Percentiles rank a stretch among this genome's conserved stretches.
phyloP scores from a whole-genome alignment of 2,888 invertebrate species.

The Drosophila falleni region DNA sequence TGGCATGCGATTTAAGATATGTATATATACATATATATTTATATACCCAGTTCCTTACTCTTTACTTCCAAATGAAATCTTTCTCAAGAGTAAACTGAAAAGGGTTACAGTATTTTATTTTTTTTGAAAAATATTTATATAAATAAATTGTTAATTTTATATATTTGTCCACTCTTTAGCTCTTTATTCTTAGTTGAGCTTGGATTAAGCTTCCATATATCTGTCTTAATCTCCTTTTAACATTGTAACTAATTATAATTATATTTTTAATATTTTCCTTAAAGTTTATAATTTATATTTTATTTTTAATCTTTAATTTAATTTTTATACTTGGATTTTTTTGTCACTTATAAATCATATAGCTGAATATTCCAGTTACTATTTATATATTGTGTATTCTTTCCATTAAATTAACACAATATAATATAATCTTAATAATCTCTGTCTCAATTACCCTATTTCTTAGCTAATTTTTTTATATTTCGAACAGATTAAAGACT shows the following conservation, averaged over 20 bases:
- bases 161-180: no score
- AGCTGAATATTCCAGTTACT: no score
- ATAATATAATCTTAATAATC: neutral
- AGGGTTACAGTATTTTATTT: neutral
- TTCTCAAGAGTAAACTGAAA: neutral
- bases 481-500: no score
- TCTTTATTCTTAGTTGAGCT: no score
- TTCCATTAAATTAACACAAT: neutral
- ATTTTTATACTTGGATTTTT: no score
- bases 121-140: neutral
- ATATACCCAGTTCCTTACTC: neutral
- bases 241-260: no score
- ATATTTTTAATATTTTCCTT: no score
- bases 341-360: no score
- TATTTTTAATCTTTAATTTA: no score
- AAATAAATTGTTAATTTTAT: neutral
- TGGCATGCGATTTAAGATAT: slow-evolving; percentile 61
- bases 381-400: neutral
- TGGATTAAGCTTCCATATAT: no score
- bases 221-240: no score
- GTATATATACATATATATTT: neutral
- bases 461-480: slow-evolving; percentile 1
- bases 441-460: neutral
- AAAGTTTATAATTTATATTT: no score
- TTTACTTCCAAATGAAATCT: neutral